Percentiles rank a stretch among this genome's conserved stretches.
These are phyloP conservation scores for Diabrotica undecimpunctata DNA, from an alignment of 1,140 invertebrate genomes.

Conservation along the genomic window DNA sequence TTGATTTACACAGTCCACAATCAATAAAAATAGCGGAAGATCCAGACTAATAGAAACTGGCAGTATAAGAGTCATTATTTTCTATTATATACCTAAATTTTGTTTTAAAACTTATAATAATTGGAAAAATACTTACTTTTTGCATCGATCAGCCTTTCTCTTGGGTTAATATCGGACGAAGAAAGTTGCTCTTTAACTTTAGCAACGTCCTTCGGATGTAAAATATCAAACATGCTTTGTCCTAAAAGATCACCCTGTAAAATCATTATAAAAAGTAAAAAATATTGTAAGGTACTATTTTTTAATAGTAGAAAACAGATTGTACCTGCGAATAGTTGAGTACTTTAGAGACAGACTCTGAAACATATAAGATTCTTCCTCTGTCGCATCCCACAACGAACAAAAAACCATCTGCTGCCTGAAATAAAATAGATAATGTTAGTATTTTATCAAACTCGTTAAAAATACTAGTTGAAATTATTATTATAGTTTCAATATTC, in stretches of 20 bases:
- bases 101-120: too few species aligned
- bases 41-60: too few species aligned
- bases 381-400: constrained; percentile 92
- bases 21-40: too few species aligned
- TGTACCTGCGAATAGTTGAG: constrained; percentile 80
- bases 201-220: constrained; percentile 91
- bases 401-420: constrained; percentile 87
- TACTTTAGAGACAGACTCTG: constrained; percentile 81
- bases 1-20: too few species aligned
- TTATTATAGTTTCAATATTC: too few species aligned
- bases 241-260: constrained; percentile 79
- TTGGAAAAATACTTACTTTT: constrained; percentile 66
- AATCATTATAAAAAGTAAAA: constrained; percentile 7
- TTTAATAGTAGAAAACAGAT: not conserved
- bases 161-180: constrained; percentile 81
- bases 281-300: not conserved
- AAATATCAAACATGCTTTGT: constrained; percentile 90
- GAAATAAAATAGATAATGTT: constrained; percentile 48
- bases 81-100: too few species aligned
- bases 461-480: too few species aligned
- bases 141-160: constrained; percentile 86
- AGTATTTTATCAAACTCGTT: too few species aligned
- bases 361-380: constrained; percentile 86
- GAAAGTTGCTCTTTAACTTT: constrained; percentile 95
- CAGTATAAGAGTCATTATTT: too few species aligned